Evolutionary conservation across 1,140 invertebrate genomes (phyloP), one percentile per base, ranked within the genome.

Genomic region (Drosophila neocordata): DNA sequence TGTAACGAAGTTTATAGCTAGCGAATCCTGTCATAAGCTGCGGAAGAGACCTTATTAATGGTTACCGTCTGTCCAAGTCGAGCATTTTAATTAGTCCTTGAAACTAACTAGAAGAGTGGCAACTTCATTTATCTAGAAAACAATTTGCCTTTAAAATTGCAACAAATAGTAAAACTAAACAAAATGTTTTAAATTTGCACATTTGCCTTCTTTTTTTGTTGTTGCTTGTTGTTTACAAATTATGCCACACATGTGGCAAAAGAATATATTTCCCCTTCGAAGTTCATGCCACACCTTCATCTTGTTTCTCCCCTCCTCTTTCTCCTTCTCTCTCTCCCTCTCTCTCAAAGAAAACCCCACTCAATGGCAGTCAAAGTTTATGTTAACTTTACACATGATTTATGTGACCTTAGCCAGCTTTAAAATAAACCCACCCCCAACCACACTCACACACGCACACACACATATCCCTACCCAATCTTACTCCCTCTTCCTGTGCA

Each of bases 331-430:
- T 15, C 18, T 8, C 9, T 0, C 24, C 20, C 2, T 7, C 2
- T 3, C 15, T 48, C 8, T 20, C 8, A 18, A 9, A 18, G 9
- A 18, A 20, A 20, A 9, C 15, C 41, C 41, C 41, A 48, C 41
- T 48, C 41, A 48, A 48, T 48, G 41, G 41, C 77, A 68, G 67
- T 27, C 65, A 79, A 84, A 85, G 76, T 84, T 84, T 67, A 71
- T 74, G 62, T 75, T 73, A 72, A 78, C 82, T 78, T 78, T 69
- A 76, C 83, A 65, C 73, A 75, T 85, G 82, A 85, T 85, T 85
- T 85, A 88, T 85, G 82, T 71, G 76, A 78, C 58, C 73, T 59
- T 59, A 38, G 15, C 55, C 64, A 34, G 48, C 41, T 56, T 44
- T 56, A 58, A 56, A 41, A 31, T 31, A 58, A 48, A 18, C 37